These are phyloP conservation scores for Zonitis immaculata DNA, from an alignment of 2,888 invertebrate genomes.

Conservation along the genomic window DNA sequence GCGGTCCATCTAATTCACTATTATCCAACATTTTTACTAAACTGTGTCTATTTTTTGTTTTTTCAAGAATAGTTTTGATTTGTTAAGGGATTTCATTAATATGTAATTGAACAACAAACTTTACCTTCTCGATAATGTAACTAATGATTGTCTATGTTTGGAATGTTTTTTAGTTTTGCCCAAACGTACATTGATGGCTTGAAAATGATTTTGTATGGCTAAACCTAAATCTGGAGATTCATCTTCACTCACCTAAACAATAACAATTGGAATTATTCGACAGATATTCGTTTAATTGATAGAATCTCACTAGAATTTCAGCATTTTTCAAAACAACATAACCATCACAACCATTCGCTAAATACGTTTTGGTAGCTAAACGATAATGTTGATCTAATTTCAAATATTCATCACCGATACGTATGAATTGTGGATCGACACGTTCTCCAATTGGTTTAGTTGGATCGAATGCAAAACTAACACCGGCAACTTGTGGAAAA, in stretches of 20 bases:
- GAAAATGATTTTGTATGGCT: slow-evolving; percentile 85
- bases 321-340: slow-evolving; percentile 73
- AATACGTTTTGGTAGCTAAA: slow-evolving; percentile 77
- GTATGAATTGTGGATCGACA: slow-evolving; percentile 66
- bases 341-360: slow-evolving; percentile 79
- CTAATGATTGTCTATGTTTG: slow-evolving; percentile 80
- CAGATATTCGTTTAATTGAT: no score
- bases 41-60: slow-evolving; percentile 61
- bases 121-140: slow-evolving; percentile 72
- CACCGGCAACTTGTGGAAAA: slow-evolving; percentile 81
- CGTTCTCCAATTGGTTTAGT: slow-evolving; percentile 63
- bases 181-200: slow-evolving; percentile 74
- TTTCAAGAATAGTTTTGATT: slow-evolving; percentile 9
- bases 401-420: slow-evolving; percentile 81
- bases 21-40: slow-evolving; percentile 72
- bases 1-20: slow-evolving; percentile 67
- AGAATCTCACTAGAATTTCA: slow-evolving; percentile 61
- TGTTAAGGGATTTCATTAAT: not conserved
- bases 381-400: slow-evolving; percentile 67
- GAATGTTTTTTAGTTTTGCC: slow-evolving; percentile 68
- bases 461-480: slow-evolving; percentile 73
- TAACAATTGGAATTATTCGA: no score
- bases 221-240: slow-evolving; percentile 80
- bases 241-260: slow-evolving; percentile 81
- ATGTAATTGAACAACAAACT: slow-evolving; percentile 2